Evolutionary conservation across 1,140 invertebrate genomes (phyloP).

Genomic region (Camponotus pennsylvanicus): DNA sequence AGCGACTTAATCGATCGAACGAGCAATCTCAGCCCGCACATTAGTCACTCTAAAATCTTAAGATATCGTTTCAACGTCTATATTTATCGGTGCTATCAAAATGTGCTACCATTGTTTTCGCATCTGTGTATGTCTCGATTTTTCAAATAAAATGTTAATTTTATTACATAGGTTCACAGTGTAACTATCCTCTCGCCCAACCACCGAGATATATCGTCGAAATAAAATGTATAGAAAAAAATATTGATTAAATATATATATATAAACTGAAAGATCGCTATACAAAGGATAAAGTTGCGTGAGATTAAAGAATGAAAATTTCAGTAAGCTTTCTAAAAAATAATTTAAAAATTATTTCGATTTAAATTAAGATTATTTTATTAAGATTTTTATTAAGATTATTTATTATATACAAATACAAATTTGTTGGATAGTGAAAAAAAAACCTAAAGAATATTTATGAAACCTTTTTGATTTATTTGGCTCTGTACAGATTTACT

Average conservation of each 20-base stretch:
- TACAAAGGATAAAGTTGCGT: neutral
- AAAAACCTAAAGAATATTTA: slow-evolving; percentile 62
- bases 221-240: neutral
- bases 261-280: neutral
- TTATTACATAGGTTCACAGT: slow-evolving; percentile 67
- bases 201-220: neutral
- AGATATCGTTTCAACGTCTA: slow-evolving; percentile 72
- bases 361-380: neutral
- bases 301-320: neutral
- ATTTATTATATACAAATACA: neutral
- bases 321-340: neutral
- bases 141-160: slow-evolving; percentile 82
- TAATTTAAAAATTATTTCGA: neutral
- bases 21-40: slow-evolving; percentile 60
- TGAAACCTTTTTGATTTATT: slow-evolving; percentile 81
- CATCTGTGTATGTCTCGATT: slow-evolving; percentile 82
- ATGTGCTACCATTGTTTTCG: slow-evolving; percentile 82
- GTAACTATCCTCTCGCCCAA: neutral
- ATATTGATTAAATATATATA: neutral
- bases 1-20: slow-evolving; percentile 21
- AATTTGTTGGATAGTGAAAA: neutral
- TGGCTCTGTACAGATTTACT: slow-evolving; percentile 83
- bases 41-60: slow-evolving; percentile 66
- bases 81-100: slow-evolving; percentile 78
- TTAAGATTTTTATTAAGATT: no score